Percentiles rank a stretch among this genome's conserved stretches.
These are phyloP conservation scores for Allobates femoralis DNA, from an alignment of 2,797 vertebrate species.

Conservation along the genomic window DNA sequence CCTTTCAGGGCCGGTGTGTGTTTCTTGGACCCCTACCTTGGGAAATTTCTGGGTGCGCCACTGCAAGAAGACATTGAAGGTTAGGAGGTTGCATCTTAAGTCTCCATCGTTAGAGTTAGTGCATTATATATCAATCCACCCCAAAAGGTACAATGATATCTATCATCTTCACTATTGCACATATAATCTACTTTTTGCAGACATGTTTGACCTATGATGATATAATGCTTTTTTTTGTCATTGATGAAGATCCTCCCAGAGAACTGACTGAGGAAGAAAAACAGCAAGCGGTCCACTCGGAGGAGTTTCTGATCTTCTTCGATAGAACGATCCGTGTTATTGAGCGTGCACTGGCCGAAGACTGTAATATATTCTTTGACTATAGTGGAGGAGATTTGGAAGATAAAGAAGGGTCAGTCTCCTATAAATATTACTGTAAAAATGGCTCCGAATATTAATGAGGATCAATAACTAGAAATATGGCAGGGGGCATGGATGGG, in stretches of 20 bases:
- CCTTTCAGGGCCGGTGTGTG: too few species aligned
- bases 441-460: neutral
- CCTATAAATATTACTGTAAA: neutral
- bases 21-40: too few species aligned
- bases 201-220: neutral
- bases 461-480: neutral
- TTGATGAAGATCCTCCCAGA: slow-evolving; percentile 80
- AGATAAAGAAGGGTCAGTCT: slow-evolving; percentile 93
- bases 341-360: slow-evolving; percentile 92
- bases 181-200: neutral
- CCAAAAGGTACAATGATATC: neutral
- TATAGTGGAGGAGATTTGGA: slow-evolving; percentile 91
- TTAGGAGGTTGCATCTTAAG: neutral
- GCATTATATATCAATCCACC: neutral
- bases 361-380: slow-evolving; percentile 93
- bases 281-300: slow-evolving; percentile 94
- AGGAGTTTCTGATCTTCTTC: slow-evolving; percentile 96
- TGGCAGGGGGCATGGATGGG: neutral
- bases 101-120: neutral
- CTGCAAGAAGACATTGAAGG: too few species aligned
- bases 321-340: slow-evolving; percentile 94
- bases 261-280: slow-evolving; percentile 96
- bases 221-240: neutral
- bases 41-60: too few species aligned
- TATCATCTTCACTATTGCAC: neutral